Base-by-base conservation (phyloP, 2,797 vertebrate species). In the Mionectes olivaceus region DNA sequence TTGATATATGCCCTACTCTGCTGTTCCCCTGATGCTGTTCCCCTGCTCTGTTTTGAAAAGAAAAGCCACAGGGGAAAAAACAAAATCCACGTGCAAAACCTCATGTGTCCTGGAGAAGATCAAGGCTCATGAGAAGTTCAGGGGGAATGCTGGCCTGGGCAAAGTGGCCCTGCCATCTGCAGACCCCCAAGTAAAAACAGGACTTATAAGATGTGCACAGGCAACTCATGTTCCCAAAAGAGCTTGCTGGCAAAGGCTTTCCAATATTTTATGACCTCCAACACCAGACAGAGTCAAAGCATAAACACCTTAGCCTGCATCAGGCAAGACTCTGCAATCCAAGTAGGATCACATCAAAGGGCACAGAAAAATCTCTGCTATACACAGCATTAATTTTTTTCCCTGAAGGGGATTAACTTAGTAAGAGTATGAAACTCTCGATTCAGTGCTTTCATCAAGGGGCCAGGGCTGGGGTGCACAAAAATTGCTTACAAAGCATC, bases 71-170 rank as follows among this genome's bases (percentile, higher is more conserved):
- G 14, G 5, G 8, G 2, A 13, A 64, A 90, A 89, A 10, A 3
- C 5, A 44, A 68, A 70, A 19, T 3, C 7, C 5, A 2, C 8
- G 7, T 53, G 16, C 6, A 69, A 69, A 90, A 71, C 7, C 32
- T 49, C 44, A 63, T 37, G 30, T 3, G 55, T 12, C 30, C 27
- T 21, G n/a, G 32, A 69, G 39, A 78, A 79, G 39, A 52, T 16
- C 33, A 83, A 27, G 33, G 24, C 27, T 89, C 49, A 17, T 7
- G 19, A 53, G 23, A 87, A 89, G 8, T 13, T 19, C 59, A 5
- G 1, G 7, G 21, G 7, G 2, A 83, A 13, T 1, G 1, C 35
- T 33, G 32, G 8, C 39, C 24, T 60, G 37, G 52, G n/a, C 15
- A 46, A 80, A 69, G 46, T 14, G 10, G 19, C n/a, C 25, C 39